Evolutionary conservation across 92 coral and sea anemone genomes (phyloP).

Genomic region (Desmophyllum pertusum): DNA sequence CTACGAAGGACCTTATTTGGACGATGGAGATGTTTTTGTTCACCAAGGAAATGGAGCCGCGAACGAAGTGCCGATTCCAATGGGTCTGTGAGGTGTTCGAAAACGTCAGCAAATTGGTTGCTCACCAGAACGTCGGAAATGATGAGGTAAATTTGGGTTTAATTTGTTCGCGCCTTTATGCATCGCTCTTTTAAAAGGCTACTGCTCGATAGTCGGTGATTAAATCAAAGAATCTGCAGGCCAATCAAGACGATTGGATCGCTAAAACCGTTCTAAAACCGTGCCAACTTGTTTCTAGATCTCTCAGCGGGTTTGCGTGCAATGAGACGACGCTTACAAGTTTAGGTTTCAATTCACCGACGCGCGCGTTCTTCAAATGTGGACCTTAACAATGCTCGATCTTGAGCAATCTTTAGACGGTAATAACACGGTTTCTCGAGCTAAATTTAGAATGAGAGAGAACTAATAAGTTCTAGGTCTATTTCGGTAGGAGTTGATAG

Average conservation of each 20-base stretch:
- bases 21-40: conserved; percentile 8
- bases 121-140: conserved; percentile 54
- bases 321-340: not conserved
- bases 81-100: conserved; percentile 75
- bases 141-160: conserved; percentile 52
- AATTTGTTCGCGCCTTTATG: not conserved
- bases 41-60: not conserved
- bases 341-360: not conserved
- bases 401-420: not conserved
- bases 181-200: not conserved
- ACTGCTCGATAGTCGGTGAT: not conserved
- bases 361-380: not conserved
- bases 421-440: not conserved
- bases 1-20: conserved; percentile 27
- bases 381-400: not conserved
- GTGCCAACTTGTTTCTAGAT: not conserved
- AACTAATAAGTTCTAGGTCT: not conserved
- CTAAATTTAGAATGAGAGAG: not conserved
- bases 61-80: conserved; percentile 30
- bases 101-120: conserved; percentile 56
- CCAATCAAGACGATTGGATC: not conserved
- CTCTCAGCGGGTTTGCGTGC: not conserved
- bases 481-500: not conserved
- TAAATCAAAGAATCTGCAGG: not conserved
- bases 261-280: not conserved